phyloP scores from a whole-genome alignment of 2,113 vertebrate genomes.

The Alethe diademata region DNA sequence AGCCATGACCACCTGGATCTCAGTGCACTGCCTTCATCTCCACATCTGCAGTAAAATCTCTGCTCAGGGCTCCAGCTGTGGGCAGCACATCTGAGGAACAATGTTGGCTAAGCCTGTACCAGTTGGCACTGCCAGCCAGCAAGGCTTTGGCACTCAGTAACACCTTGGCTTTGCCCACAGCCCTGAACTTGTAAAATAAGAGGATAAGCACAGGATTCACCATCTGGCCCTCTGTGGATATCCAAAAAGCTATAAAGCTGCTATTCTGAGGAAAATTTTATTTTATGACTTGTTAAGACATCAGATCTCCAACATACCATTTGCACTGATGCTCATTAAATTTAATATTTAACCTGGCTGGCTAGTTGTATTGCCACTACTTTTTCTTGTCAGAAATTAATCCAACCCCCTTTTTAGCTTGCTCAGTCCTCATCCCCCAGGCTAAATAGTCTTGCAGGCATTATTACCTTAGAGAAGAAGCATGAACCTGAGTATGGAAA shows the following conservation, averaged over 20 bases:
- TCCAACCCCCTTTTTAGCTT: background rate
- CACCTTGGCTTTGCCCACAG: background rate
- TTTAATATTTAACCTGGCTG: background rate
- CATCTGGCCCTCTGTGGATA: background rate
- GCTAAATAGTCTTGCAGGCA: background rate
- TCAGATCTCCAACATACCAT: background rate
- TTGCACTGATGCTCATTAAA: background rate
- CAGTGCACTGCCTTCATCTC: background rate
- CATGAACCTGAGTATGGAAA: background rate
- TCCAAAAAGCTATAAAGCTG: background rate
- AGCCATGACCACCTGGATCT: background rate
- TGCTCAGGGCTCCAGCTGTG: background rate
- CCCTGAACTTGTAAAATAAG: background rate
- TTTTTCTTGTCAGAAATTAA: background rate
- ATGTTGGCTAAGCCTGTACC: background rate
- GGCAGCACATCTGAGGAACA: background rate
- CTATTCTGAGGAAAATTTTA: background rate
- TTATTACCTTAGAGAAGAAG: background rate
- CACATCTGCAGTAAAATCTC: background rate
- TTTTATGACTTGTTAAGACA: constrained; percentile 15
- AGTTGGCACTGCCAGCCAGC: background rate
- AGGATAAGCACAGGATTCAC: background rate
- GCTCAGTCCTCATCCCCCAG: background rate
- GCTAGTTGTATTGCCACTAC: background rate
- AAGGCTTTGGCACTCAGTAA: background rate